phyloP scores from a whole-genome alignment of 53 echinoderm and acorn worm genomes.

The Mesocentrotus franciscanus region DNA sequence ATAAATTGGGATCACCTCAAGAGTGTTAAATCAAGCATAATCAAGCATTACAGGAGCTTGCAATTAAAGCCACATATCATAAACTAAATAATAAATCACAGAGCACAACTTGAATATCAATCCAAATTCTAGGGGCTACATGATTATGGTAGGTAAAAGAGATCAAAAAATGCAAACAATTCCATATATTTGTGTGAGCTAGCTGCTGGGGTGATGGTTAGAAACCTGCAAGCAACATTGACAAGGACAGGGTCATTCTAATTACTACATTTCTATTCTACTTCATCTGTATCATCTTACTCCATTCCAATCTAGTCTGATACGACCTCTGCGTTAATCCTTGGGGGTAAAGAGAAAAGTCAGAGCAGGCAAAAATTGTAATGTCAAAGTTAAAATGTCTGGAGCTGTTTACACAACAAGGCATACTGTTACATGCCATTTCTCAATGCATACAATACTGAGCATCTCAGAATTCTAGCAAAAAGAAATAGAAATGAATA shows the following conservation, averaged over 20 bases:
- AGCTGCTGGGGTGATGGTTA: slow-evolving; percentile 13
- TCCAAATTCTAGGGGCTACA: background rate
- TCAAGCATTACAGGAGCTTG: background rate
- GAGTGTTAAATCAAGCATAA: background rate
- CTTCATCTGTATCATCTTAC: slow-evolving; percentile 44
- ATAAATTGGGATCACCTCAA: background rate
- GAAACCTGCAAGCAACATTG: background rate
- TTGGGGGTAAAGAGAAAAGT: slow-evolving; percentile 53
- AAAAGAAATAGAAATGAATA: background rate
- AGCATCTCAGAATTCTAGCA: background rate
- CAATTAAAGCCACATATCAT: background rate
- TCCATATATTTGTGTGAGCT: slow-evolving; percentile 10
- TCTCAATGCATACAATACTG: background rate
- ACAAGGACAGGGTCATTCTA: slow-evolving; percentile 24
- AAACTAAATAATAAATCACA: background rate
- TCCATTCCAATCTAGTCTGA: slow-evolving; percentile 64
- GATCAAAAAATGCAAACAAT: slow-evolving; percentile 30
- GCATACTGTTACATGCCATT: slow-evolving; percentile 43
- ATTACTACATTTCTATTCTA: slow-evolving; percentile 58
- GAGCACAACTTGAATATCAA: background rate
- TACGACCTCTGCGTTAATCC: slow-evolving; percentile 64
- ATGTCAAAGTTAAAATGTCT: slow-evolving; percentile 45
- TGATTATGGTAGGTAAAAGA: background rate
- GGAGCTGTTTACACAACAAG: slow-evolving; percentile 15
- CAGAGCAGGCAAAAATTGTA: slow-evolving; percentile 38